Base-by-base conservation (phyloP, 2,888 invertebrate genomes). In the Aleiodes alternator region DNA sequence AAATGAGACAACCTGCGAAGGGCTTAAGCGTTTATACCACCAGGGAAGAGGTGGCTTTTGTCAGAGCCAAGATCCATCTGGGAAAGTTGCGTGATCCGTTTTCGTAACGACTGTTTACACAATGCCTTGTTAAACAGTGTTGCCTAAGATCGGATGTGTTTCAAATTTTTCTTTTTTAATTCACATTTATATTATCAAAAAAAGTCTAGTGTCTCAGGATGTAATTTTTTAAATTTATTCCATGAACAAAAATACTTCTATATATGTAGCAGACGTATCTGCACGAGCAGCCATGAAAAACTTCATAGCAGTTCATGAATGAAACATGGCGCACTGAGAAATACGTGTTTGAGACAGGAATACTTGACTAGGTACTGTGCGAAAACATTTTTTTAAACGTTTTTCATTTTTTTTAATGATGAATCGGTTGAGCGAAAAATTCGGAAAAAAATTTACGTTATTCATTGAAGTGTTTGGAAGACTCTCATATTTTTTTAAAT, bases 221-320 rank as follows among this genome's bases (percentile, higher is more conserved):
- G 6, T 34, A 6, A 34, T 34, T 34, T 34, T 34, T 34, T 2
- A 34, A 34, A 34, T 34, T 34, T 34, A 34, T 34, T 34, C 34
- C 34, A 34, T 57, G 57, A 11, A 23, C n/a, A 6, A 23, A 56
- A 9, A 16, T 16, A 16, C 23, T 9, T 16, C 57, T 57, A 59
- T 59, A 34, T n/a, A 57, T 57, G 57, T 12, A 56, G n/a, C 16
- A 50, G 69, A 64, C 69, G 64, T 64, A 56, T 77, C 64, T 75
- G 70, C 76, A 69, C 79, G 73, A 76, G 72, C 73, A 73, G 76
- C 80, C 80, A 78, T 71, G 79, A 70, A 81, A 78, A 84, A 84
- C 82, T 85, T 87, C 84, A 85, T 85, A 83, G 84, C 87, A 34
- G 34, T 34, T 87, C 88, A 88, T 88, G 88, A 88, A 88, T 88